These are phyloP conservation scores for Psilanteris sp. DNA, from an alignment of 1,140 invertebrate genomes.

Conservation along the genomic window DNA sequence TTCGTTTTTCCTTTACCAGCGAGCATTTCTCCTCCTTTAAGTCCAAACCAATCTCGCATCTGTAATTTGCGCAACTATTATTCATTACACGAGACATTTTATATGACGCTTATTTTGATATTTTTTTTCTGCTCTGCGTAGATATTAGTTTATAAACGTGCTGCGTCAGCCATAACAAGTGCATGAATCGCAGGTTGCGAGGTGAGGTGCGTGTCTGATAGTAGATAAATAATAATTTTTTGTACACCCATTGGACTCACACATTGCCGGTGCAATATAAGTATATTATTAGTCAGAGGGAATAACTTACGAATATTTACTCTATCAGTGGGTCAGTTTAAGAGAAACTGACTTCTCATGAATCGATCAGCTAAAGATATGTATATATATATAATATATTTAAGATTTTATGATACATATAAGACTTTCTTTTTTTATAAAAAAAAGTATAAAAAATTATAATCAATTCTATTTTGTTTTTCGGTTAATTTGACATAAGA, in stretches of 20 bases:
- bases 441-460: too few relatives aligned
- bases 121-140: slow-evolving; percentile 24
- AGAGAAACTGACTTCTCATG: too few relatives aligned
- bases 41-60: slow-evolving; percentile 43
- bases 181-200: slow-evolving; percentile 46
- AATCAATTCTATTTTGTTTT: too few relatives aligned
- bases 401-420: too few relatives aligned
- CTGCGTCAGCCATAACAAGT: slow-evolving; percentile 59
- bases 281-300: slow-evolving; percentile 11
- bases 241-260: slow-evolving; percentile 16
- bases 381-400: too few relatives aligned
- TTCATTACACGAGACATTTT: slow-evolving; percentile 55
- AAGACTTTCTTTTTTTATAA: too few relatives aligned
- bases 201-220: slow-evolving; percentile 50
- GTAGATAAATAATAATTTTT: slow-evolving; percentile 56
- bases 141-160: slow-evolving; percentile 59
- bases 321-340: slow-evolving; percentile 15
- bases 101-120: too few relatives aligned
- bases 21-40: slow-evolving; percentile 9
- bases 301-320: slow-evolving; percentile 6
- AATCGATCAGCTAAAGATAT: too few relatives aligned
- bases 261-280: slow-evolving; percentile 21
- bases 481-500: too few relatives aligned
- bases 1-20: slow-evolving; percentile 9
- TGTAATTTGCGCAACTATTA: slow-evolving; percentile 57